Evolutionary conservation across 37 sponge, comb jelly and placozoan species (phyloP), one percentile per base, ranked within the genome.

Genomic region (Spongia lamella): DNA sequence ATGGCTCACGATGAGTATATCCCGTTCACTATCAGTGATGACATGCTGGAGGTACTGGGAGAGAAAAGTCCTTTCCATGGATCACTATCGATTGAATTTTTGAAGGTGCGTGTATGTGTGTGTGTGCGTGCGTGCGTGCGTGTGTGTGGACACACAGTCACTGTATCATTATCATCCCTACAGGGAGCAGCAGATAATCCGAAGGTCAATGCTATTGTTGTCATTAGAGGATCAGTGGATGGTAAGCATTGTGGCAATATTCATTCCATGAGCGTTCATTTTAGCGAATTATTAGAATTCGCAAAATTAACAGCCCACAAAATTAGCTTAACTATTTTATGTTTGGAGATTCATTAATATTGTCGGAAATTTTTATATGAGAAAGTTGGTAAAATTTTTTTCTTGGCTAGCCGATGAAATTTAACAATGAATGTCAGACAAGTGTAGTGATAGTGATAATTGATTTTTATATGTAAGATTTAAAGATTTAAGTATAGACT

Each of bases 111-210:
- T 33, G 33, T 64, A 35, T 15, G 6, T 20, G 9, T 64, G 36
- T 64, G 7, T 31, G 59, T 11, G 13, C 13, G 59, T 32, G 9
- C 7, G 21, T 30, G 16, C 35, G 16, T 14, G 66, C 22, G 6
- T 30, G 29, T 65, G 66, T 14, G 33, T 65, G 66, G 5, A 32
- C 22, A 31, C 39, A 37, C 22, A 52, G 7, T 17, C 55, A 39
- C 13, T 20, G 39, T 69, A 6, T 55, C 33, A 15, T 29, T 77
- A 7, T 63, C 52, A 39, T 22, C 59, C 27, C 37, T 50, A 7
- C 64, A 97, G 98, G 96, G 95, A 60, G 13, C 21, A 27, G 73
- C 57, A 20, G 98, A 97, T 64, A 97, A 97, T 66, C 98, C 98
- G 7, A 97, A 97, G 77, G 50, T 89, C 24, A 97, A 97, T 75